A percentile compares a stretch with the other conserved stretches of the same genome.
Evolutionary conservation across 1,140 invertebrate species (phyloP).

Genomic region (Caerostris extrusa): DNA sequence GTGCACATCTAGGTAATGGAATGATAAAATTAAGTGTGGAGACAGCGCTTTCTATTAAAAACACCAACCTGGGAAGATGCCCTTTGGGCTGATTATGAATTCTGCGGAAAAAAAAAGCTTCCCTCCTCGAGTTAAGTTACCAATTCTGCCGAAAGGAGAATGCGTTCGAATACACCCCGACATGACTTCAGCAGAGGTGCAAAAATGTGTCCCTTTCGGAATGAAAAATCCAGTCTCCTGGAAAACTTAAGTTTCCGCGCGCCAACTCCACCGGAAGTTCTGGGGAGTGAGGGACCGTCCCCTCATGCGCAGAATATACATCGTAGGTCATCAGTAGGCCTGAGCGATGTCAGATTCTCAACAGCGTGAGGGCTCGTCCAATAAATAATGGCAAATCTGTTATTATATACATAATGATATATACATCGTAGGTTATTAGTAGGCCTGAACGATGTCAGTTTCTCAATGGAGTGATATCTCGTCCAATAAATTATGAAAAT

Average conservation of each 20-base stretch:
- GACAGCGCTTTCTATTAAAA: not conserved
- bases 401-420: too few relatives aligned
- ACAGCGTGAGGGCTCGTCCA: too few relatives aligned
- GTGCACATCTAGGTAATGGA: not conserved
- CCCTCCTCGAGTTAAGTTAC: not conserved
- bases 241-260: slow-evolving; percentile 43
- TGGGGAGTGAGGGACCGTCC: not conserved
- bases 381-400: too few relatives aligned
- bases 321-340: too few relatives aligned
- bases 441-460: too few relatives aligned
- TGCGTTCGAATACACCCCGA: not conserved
- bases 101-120: not conserved
- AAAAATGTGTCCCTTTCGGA: slow-evolving; percentile 58
- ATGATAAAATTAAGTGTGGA: not conserved
- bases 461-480: too few relatives aligned
- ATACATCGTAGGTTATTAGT: too few relatives aligned
- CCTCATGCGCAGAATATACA: not conserved
- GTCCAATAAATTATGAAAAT: too few relatives aligned
- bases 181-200: slow-evolving; percentile 7
- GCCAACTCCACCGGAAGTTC: not conserved
- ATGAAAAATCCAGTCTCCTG: slow-evolving; percentile 30
- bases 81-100: not conserved
- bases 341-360: too few relatives aligned
- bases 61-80: not conserved
- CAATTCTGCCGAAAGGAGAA: not conserved